Conservation (phyloP, 1,140 invertebrate genomes). For the Caenorhabditis remanei region DNA sequence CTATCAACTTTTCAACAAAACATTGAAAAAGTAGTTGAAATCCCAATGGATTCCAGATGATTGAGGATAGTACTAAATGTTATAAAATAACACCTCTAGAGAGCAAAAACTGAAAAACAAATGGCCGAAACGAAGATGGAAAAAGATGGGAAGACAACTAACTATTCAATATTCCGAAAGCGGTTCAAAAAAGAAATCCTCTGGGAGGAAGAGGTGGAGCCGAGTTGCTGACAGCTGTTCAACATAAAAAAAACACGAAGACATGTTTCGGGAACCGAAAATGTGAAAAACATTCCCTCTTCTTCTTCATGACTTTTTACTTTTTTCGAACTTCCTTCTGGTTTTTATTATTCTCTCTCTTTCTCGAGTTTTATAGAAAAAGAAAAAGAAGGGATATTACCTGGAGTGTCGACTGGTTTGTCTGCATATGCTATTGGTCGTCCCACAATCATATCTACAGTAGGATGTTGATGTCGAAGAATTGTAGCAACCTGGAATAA, state of each 20-base stretch:
- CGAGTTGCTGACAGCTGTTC: constrained; percentile 44
- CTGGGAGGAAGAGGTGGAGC: constrained; percentile 32
- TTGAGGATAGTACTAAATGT: constrained; percentile 32
- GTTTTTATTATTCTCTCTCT: neutral
- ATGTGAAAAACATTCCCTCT: constrained; percentile 32
- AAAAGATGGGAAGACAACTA: neutral
- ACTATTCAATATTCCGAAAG: constrained; percentile 48
- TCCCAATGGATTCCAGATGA: constrained; percentile 33
- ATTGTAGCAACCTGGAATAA: constrained; percentile 84
- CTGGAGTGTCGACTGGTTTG: constrained; percentile 68
- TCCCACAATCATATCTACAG: constrained; percentile 90
- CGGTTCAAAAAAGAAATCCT: constrained; percentile 33
- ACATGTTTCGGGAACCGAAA: constrained; percentile 36
- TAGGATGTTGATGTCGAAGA: constrained; percentile 87
- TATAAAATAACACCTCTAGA: constrained; percentile 26
- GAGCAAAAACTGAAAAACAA: neutral
- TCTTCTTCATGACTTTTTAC: constrained; percentile 27
- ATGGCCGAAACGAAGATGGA: neutral
- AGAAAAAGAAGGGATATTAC: constrained; percentile 62
- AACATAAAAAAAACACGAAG: constrained; percentile 31
- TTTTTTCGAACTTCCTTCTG: neutral
- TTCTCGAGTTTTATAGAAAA: neutral
- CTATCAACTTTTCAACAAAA: no score
- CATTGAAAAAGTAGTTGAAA: neutral
- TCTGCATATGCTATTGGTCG: constrained; percentile 78